These are phyloP conservation scores for Gallinago paraguaiae DNA, from an alignment of 2,113 vertebrate species.

Conservation along the genomic window DNA sequence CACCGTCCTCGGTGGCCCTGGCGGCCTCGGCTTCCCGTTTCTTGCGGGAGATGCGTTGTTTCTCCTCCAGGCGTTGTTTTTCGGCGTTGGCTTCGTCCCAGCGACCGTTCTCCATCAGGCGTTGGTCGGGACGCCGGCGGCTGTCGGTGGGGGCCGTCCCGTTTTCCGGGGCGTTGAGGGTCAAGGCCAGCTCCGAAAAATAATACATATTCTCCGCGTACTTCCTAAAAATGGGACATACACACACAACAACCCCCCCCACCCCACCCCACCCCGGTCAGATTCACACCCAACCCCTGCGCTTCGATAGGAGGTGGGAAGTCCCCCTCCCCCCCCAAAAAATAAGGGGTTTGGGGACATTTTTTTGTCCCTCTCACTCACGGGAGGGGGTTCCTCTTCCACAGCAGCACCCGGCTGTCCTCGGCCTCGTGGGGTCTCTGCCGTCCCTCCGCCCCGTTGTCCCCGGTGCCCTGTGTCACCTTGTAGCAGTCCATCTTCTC, in stretches of 20 bases:
- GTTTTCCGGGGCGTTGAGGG: slow-evolving; percentile 86
- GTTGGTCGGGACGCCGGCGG: slow-evolving; percentile 89
- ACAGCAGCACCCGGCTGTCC: slow-evolving; percentile 82
- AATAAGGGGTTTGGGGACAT: rapidly evolving
- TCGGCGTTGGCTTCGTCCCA: slow-evolving; percentile 96
- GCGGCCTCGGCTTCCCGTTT: slow-evolving; percentile 84
- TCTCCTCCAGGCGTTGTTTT: slow-evolving; percentile 95
- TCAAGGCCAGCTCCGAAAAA: slow-evolving; percentile 92
- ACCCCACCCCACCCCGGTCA: neutral
- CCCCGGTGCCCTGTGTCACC: slow-evolving; percentile 79
- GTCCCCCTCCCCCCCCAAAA: too few relatives aligned
- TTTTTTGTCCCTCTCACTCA: slow-evolving; percentile 67
- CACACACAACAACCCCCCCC: neutral
- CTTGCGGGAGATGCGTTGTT: slow-evolving; percentile 86
- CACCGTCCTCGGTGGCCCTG: slow-evolving; percentile 82
- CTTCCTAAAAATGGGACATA: slow-evolving; percentile 67
- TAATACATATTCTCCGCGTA: slow-evolving; percentile 96
- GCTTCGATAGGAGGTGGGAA: rapidly evolving
- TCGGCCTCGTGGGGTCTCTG: slow-evolving; percentile 84
- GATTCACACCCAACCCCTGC: neutral
- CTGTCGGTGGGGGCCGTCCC: slow-evolving; percentile 92
- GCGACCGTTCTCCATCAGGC: slow-evolving; percentile 92
- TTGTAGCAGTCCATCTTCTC: slow-evolving; percentile 96
- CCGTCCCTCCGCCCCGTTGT: slow-evolving; percentile 85
- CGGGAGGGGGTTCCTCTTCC: slow-evolving; percentile 92